phyloP scores from a whole-genome alignment of 2,113 vertebrate genomes.

The Gasterosteus aculeatus region DNA sequence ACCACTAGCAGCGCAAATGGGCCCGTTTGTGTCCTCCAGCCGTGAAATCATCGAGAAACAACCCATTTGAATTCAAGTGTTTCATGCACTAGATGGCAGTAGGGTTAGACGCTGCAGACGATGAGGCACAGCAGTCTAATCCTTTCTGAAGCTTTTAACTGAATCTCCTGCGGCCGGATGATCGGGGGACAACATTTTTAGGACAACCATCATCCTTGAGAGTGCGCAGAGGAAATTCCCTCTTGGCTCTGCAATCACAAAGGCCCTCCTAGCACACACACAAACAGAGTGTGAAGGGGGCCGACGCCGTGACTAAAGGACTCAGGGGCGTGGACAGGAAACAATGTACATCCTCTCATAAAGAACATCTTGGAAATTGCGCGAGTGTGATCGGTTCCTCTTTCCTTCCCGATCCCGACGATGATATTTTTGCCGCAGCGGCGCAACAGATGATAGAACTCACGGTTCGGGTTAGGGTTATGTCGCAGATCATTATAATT shows the following conservation, averaged over 20 bases:
- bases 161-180: neutral
- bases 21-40: neutral
- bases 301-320: neutral
- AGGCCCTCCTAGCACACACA: neutral
- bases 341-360: neutral
- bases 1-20: neutral
- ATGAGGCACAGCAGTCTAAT: conserved; percentile 13
- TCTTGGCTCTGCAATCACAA: neutral
- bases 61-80: conserved; percentile 3
- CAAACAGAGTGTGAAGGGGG: neutral
- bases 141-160: conserved; percentile 23
- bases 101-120: conserved; percentile 38
- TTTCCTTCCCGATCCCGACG: neutral
- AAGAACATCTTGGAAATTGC: neutral
- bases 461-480: neutral
- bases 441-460: neutral
- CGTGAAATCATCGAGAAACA: conserved; percentile 19
- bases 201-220: conserved; percentile 10
- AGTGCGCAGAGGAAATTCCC: conserved; percentile 8
- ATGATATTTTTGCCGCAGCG: no score
- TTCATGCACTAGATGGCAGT: conserved; percentile 67
- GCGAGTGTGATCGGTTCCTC: neutral
- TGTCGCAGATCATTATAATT: no score
- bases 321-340: neutral
- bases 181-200: conserved; percentile 12